phyloP scores from a whole-genome alignment of 2,888 invertebrate genomes.

The Drosophila rellima region DNA sequence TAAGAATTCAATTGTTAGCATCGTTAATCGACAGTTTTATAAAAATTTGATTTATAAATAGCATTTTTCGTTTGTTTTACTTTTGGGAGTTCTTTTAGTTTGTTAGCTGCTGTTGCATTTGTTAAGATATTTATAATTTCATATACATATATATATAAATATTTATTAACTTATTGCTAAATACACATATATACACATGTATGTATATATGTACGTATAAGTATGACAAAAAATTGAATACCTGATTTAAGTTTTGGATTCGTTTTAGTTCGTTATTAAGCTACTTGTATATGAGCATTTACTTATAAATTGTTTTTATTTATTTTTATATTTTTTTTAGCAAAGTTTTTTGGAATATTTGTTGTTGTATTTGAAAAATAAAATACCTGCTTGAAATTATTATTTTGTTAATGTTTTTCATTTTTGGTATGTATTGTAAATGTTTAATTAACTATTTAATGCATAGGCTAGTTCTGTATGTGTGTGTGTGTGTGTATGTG shows the following conservation, averaged over 20 bases:
- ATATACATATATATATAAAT: slow-evolving; percentile 7
- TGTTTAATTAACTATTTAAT: slow-evolving; percentile 66
- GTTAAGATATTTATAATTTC: slow-evolving; percentile 32
- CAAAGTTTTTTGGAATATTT: slow-evolving; percentile 64
- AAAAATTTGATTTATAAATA: slow-evolving; percentile 65
- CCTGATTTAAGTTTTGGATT: slow-evolving; percentile 80
- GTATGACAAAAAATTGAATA: slow-evolving; percentile 77
- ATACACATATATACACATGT: slow-evolving; percentile 32
- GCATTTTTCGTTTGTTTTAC: slow-evolving; percentile 12
- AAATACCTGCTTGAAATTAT: slow-evolving; percentile 71
- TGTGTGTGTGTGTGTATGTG: slow-evolving; percentile 19
- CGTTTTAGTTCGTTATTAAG: slow-evolving; percentile 69
- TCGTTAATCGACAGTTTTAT: slow-evolving; percentile 59
- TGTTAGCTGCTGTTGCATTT: slow-evolving; percentile 27
- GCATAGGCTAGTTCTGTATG: slow-evolving; percentile 46
- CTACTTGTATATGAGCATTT: slow-evolving; percentile 73
- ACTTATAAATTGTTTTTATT: slow-evolving; percentile 26
- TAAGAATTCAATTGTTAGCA: slow-evolving; percentile 67
- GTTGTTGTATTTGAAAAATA: slow-evolving; percentile 34
- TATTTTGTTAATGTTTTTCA: slow-evolving; percentile 11
- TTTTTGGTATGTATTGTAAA: slow-evolving; percentile 73
- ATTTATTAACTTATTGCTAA: slow-evolving; percentile 58
- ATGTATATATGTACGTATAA: slow-evolving; percentile 31
- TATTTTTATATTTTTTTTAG: slow-evolving; percentile 9
- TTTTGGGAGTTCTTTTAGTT: slow-evolving; percentile 33